Percentiles rank a stretch among this genome's conserved stretches.
phyloP scores from a whole-genome alignment of 2,797 vertebrate genomes.

The Urosaurus nigricauda region DNA sequence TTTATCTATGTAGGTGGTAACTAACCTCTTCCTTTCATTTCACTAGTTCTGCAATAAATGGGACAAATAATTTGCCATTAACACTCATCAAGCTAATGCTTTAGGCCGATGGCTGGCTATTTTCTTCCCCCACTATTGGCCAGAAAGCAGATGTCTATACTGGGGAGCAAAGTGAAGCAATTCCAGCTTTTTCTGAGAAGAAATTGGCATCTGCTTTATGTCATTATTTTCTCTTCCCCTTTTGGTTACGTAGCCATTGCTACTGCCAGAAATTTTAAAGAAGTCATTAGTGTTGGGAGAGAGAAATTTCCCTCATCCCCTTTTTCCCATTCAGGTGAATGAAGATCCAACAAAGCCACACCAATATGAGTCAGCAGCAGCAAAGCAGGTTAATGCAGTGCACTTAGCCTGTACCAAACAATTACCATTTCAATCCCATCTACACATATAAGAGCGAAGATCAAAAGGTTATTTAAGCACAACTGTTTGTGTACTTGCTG shows the following conservation, averaged over 20 bases:
- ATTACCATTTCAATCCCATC: conserved; percentile 41
- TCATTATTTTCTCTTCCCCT: neutral
- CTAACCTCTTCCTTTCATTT: neutral
- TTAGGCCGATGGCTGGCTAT: neutral
- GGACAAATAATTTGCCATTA: neutral
- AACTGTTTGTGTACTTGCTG: conserved; percentile 5
- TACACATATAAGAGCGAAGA: conserved; percentile 38
- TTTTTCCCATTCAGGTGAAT: neutral
- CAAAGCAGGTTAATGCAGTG: accelerated
- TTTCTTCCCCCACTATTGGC: too few species aligned
- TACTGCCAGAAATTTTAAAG: neutral
- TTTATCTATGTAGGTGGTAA: too few species aligned
- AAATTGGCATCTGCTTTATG: neutral
- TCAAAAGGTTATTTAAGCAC: conserved; percentile 59
- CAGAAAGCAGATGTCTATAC: neutral
- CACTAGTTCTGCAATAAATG: too few species aligned
- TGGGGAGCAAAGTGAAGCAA: neutral
- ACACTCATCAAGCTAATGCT: neutral
- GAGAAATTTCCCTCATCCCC: neutral
- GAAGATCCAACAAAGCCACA: neutral
- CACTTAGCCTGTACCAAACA: conserved; percentile 5
- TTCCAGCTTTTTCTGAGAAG: neutral
- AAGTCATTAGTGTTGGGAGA: neutral
- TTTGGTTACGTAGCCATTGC: neutral
- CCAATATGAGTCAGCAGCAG: neutral